A percentile compares a stretch with the other conserved stretches of the same genome.
Conservation (phyloP, 2,888 invertebrate genomes). For the Apotomis capreana region DNA sequence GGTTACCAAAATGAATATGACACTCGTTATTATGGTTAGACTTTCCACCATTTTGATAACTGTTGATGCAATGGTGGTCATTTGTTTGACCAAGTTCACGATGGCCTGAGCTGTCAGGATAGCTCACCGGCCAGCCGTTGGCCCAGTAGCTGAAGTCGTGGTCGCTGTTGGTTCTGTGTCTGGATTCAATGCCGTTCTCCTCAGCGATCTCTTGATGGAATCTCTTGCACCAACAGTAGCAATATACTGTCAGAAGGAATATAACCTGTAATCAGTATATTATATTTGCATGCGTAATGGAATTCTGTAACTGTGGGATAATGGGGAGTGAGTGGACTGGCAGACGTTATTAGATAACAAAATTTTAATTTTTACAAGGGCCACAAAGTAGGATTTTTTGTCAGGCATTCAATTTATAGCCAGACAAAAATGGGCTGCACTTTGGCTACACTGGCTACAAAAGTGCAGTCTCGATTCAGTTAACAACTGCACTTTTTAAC, state of each 20-base stretch:
- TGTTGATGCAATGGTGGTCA: background rate
- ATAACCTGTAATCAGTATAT: slow-evolving; percentile 16
- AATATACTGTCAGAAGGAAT: slow-evolving; percentile 6
- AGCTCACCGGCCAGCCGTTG: slow-evolving; percentile 10
- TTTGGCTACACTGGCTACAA: no score
- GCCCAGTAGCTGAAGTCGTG: slow-evolving; percentile 22
- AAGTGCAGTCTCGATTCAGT: no score
- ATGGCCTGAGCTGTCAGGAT: background rate
- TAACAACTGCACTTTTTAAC: no score
- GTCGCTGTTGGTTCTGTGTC: slow-evolving; percentile 18
- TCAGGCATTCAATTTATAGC: no score
- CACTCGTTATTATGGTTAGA: background rate
- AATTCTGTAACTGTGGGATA: background rate
- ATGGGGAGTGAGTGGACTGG: no score
- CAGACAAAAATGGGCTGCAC: no score
- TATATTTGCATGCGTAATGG: background rate
- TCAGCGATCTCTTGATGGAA: slow-evolving; percentile 12
- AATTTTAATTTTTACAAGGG: no score
- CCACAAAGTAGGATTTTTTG: no score
- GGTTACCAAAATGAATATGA: background rate
- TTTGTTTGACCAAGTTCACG: background rate
- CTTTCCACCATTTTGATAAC: background rate
- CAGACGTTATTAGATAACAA: no score
- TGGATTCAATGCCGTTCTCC: background rate
- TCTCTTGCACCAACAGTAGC: slow-evolving; percentile 15